Evolutionary conservation across 2,113 vertebrate genomes (phyloP).

Genomic region (Tor tambroides): DNA sequence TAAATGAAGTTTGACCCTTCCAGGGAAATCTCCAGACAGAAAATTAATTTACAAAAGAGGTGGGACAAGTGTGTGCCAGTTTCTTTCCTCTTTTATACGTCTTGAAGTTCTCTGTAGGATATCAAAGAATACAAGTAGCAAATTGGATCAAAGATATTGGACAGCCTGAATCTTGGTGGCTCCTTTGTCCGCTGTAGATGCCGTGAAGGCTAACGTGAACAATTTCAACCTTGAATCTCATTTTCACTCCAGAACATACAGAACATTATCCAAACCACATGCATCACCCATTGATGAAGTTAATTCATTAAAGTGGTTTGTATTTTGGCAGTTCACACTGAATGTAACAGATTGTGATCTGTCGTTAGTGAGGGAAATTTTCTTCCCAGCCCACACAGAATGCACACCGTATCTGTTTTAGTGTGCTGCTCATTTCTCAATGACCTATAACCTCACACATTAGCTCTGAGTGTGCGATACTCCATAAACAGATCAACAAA

Average conservation of each 20-base stretch:
- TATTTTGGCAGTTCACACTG: background rate
- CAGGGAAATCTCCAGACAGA: constrained; percentile 23
- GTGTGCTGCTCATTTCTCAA: constrained; percentile 21
- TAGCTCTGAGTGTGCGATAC: constrained; percentile 59
- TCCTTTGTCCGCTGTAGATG: background rate
- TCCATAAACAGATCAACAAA: constrained; percentile 74
- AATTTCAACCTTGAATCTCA: constrained; percentile 14
- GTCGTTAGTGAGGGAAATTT: background rate
- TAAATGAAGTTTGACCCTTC: constrained; percentile 36
- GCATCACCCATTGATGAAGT: background rate
- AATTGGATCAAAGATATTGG: constrained; percentile 24
- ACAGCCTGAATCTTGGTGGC: background rate
- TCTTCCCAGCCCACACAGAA: background rate
- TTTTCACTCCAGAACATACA: constrained; percentile 8
- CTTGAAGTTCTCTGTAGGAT: constrained; percentile 26
- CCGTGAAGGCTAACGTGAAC: background rate
- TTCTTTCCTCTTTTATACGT: constrained; percentile 9
- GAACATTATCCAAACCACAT: background rate
- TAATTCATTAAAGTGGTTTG: constrained; percentile 12
- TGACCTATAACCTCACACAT: constrained; percentile 66
- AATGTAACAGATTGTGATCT: constrained; percentile 4
- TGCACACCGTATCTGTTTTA: background rate
- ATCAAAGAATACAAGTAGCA: constrained; percentile 38
- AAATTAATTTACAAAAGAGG: constrained; percentile 36
- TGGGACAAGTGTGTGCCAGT: background rate